A percentile compares a stretch with the other conserved stretches of the same genome.
phyloP scores from a whole-genome alignment of 1,140 invertebrate species.

The Acromyrmex charruanus region DNA sequence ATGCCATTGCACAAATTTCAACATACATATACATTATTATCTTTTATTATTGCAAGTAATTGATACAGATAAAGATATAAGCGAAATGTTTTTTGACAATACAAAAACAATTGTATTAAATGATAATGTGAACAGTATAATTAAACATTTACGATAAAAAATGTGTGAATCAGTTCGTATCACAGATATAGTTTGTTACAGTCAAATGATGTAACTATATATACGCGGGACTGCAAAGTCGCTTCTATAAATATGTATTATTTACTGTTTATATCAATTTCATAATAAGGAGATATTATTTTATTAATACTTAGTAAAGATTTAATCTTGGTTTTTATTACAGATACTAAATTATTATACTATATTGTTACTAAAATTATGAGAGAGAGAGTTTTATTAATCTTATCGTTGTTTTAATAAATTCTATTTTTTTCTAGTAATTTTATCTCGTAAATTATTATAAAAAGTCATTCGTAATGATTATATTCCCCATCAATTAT shows the following conservation, averaged over 20 bases:
- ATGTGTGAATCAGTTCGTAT: too few relatives aligned
- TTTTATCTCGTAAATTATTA: neutral
- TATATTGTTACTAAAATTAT: neutral
- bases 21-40: too few relatives aligned
- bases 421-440: neutral
- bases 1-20: too few relatives aligned
- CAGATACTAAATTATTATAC: neutral
- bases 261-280: neutral
- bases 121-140: too few relatives aligned
- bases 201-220: too few relatives aligned
- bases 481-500: neutral
- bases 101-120: too few relatives aligned
- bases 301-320: neutral
- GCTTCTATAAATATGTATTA: neutral
- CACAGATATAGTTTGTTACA: too few relatives aligned
- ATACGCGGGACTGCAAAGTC: too few relatives aligned
- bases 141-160: too few relatives aligned
- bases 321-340: neutral
- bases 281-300: neutral
- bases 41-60: too few relatives aligned
- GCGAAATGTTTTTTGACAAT: too few relatives aligned
- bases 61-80: too few relatives aligned
- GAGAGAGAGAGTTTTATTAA: neutral
- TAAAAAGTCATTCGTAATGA: constrained; percentile 7
- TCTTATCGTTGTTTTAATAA: neutral